Conservation (phyloP, 2,113 vertebrate genomes). For the Macquaria australasica region DNA sequence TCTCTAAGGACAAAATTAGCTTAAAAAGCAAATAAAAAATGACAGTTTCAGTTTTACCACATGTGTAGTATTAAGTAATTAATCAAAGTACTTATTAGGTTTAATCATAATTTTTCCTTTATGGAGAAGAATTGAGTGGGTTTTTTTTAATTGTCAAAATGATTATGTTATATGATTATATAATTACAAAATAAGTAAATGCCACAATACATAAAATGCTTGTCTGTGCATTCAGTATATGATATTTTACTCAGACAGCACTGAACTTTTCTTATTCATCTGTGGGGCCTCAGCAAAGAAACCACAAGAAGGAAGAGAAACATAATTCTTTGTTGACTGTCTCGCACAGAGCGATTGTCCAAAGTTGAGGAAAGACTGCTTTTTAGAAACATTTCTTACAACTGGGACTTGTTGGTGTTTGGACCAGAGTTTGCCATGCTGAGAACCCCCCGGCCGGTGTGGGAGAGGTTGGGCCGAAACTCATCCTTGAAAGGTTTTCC, state of each 20-base stretch:
- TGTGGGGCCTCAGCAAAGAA: not conserved
- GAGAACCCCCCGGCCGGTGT: conserved; percentile 93
- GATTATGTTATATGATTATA: not conserved
- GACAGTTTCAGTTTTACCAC: not conserved
- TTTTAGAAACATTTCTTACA: conserved; percentile 87
- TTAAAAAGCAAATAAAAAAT: not conserved
- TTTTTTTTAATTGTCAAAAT: not conserved
- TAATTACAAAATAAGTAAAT: not conserved
- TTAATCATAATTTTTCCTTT: not conserved
- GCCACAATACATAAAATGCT: not conserved
- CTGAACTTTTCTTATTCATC: not conserved
- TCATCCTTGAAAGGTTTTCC: conserved; percentile 96
- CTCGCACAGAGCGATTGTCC: not conserved
- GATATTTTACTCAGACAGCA: not conserved
- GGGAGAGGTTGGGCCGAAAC: conserved; percentile 94
- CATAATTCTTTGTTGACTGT: conserved; percentile 10
- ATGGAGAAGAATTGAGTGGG: not conserved
- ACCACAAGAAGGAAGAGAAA: not conserved
- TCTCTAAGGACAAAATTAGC: not conserved
- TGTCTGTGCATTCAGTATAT: not conserved
- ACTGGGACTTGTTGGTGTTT: conserved; percentile 98
- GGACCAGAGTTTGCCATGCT: conserved; percentile 99
- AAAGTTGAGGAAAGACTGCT: not conserved
- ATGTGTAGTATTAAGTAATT: not conserved
- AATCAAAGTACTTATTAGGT: not conserved